Evolutionary conservation across 2,888 invertebrate genomes (phyloP), one percentile per base, ranked within the genome.

Genomic region (Synanthedon andrenaeformis): DNA sequence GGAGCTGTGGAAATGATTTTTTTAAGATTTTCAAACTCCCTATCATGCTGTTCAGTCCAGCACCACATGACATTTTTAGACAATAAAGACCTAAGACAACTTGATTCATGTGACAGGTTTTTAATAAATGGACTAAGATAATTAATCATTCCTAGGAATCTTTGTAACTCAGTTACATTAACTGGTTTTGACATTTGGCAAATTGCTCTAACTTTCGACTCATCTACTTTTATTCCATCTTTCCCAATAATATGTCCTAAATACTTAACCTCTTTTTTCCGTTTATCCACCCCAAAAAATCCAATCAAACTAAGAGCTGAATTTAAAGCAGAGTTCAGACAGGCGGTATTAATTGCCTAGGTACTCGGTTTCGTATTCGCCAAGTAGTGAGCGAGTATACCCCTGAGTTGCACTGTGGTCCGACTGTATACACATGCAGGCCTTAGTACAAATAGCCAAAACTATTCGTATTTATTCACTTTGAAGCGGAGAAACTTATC

Each of bases 1-100:
- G 60, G 60, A 3, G 61, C 57, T 55, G 23, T 11, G 49, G 54
- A 56, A 6, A 63, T 63, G 13, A 54, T 3, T 10, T 45, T 41
- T 52, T 62, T 61, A 17, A 60, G 10, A 10, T 54, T 48, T 41
- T 54, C 52, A 52, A 60, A 59, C 41, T 53, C 57, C 23, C 54
- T n/a, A 19, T 64, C 56, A 57, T 67, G 67, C n/a, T 55, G n/a
- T 4, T 56, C 56, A 52, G 57, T 51, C 70, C 66, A 73, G 4
- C 48, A 13, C 60, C 61, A 73, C 23, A 49, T 51, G 48, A 42
- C 54, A 48, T 67, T 54, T 54, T 67, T 65, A 42, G 61, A 57
- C 13, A 68, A 52, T 11, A 70, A 53, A 14, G 49, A 14, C 51
- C 56, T 51, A 19, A 59, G 17, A 45, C 14, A 12, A 41, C 51